Evolutionary conservation across 2,113 vertebrate species (phyloP).

Genomic region (Cyprinodon brontotheroides): DNA sequence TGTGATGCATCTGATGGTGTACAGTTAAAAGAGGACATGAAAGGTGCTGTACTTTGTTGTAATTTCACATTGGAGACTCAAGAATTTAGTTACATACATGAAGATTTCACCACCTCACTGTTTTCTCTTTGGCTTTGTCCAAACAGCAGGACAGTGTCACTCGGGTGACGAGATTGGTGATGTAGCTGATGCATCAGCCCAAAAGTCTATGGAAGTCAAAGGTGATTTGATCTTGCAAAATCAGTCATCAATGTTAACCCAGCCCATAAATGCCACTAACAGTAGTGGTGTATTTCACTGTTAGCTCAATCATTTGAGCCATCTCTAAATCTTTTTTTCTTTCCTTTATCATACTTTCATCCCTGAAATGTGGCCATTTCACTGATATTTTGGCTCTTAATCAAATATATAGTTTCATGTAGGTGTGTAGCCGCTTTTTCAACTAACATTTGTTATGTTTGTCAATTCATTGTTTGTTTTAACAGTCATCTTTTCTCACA

Average conservation of each 20-base stretch:
- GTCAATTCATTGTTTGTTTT: slow-evolving; percentile 74
- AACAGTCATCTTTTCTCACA: slow-evolving; percentile 73
- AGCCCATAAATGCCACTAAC: slow-evolving; percentile 78
- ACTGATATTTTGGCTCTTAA: slow-evolving; percentile 67
- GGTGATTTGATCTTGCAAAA: slow-evolving; percentile 82
- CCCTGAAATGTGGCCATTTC: slow-evolving; percentile 58
- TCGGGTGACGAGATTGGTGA: slow-evolving; percentile 78
- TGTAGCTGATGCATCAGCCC: slow-evolving; percentile 78
- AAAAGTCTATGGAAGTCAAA: slow-evolving; percentile 79
- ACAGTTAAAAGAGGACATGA: slow-evolving; percentile 66
- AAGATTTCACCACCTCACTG: slow-evolving; percentile 73
- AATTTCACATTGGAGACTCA: slow-evolving; percentile 59
- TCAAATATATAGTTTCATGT: slow-evolving; percentile 65
- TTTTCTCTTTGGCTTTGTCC: slow-evolving; percentile 84
- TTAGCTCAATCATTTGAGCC: slow-evolving; percentile 60
- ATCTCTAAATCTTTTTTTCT: slow-evolving; percentile 42
- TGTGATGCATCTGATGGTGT: slow-evolving; percentile 60
- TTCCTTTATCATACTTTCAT: slow-evolving; percentile 50
- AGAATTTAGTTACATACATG: slow-evolving; percentile 49
- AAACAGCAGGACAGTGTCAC: slow-evolving; percentile 82
- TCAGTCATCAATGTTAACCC: slow-evolving; percentile 79
- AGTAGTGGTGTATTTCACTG: slow-evolving; percentile 68
- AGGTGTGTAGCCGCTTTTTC: slow-evolving; percentile 55
- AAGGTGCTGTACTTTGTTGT: slow-evolving; percentile 77
- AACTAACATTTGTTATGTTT: slow-evolving; percentile 72